Conservation (phyloP, 2,113 vertebrate species). For the Dendropsophus ebraccatus region DNA sequence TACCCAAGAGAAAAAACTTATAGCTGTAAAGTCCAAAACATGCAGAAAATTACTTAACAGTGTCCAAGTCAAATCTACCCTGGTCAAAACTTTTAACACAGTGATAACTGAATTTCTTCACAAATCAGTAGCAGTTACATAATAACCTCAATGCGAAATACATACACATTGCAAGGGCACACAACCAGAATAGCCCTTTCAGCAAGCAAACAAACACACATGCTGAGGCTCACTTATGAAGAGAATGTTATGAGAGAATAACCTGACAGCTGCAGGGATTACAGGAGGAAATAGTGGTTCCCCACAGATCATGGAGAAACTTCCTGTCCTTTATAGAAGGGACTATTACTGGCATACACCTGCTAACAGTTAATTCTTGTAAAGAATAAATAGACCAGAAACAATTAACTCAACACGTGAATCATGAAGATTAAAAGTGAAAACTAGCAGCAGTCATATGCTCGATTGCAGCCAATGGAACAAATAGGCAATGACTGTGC, state of each 20-base stretch:
- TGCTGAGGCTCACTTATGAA: conserved; percentile 64
- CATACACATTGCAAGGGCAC: background rate
- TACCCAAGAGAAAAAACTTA: too few relatives aligned
- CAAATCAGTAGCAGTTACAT: background rate
- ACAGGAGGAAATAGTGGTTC: conserved; percentile 72
- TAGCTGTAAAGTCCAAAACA: too few relatives aligned
- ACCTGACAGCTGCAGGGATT: conserved; percentile 67
- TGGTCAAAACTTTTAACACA: background rate
- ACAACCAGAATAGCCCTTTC: conserved; percentile 63
- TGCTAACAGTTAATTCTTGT: conserved; percentile 76
- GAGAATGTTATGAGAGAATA: conserved; percentile 64
- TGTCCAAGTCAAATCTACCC: too few relatives aligned
- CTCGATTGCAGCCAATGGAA: conserved; percentile 61
- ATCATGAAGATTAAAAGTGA: conserved; percentile 64
- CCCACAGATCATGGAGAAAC: conserved; percentile 67
- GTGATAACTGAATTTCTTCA: background rate
- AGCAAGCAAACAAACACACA: conserved; percentile 60
- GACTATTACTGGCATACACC: conserved; percentile 78
- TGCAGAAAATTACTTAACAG: too few relatives aligned
- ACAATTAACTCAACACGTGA: conserved; percentile 74
- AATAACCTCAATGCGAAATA: background rate
- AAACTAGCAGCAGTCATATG: conserved; percentile 61
- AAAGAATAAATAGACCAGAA: conserved; percentile 80
- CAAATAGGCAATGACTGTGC: conserved; percentile 61
- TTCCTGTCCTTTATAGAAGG: conserved; percentile 78